Evolutionary conservation across 2,113 vertebrate species (phyloP).

Genomic region (Dermatemys mawii): DNA sequence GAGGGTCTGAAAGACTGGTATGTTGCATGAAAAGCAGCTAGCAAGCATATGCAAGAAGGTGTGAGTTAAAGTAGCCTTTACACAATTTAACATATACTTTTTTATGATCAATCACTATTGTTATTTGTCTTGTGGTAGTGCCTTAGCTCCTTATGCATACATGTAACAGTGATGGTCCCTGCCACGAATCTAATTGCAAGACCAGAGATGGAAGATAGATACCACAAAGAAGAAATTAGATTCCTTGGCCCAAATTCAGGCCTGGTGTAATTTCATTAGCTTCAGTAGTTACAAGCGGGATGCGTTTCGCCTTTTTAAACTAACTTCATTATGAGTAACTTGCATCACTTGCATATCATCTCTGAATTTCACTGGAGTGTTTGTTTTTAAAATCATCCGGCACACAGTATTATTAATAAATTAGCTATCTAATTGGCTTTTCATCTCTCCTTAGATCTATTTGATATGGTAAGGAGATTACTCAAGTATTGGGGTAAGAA

Average conservation of each 20-base stretch:
- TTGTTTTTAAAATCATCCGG: constrained; percentile 58
- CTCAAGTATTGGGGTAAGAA: not conserved
- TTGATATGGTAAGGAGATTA: not conserved
- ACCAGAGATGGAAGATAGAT: not conserved
- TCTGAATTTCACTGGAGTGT: constrained; percentile 57
- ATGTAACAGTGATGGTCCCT: not conserved
- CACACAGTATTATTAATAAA: not conserved
- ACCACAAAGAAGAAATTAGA: not conserved
- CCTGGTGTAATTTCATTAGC: not conserved
- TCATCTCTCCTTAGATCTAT: constrained; percentile 29
- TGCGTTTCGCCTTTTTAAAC: constrained; percentile 5
- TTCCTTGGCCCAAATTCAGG: not conserved
- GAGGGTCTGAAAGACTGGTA: not conserved
- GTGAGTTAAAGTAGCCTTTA: not conserved
- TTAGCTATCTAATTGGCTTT: not conserved
- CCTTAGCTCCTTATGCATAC: not conserved
- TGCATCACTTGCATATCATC: not conserved
- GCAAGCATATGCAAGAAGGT: not conserved
- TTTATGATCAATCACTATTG: not conserved
- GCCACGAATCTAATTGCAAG: not conserved
- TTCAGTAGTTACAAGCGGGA: not conserved
- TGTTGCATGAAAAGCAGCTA: not conserved
- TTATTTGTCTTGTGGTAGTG: not conserved
- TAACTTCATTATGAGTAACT: not conserved
- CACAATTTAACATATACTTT: not conserved